Evolutionary conservation across 1,140 invertebrate species (phyloP).

Genomic region (Araneus ventricosus): DNA sequence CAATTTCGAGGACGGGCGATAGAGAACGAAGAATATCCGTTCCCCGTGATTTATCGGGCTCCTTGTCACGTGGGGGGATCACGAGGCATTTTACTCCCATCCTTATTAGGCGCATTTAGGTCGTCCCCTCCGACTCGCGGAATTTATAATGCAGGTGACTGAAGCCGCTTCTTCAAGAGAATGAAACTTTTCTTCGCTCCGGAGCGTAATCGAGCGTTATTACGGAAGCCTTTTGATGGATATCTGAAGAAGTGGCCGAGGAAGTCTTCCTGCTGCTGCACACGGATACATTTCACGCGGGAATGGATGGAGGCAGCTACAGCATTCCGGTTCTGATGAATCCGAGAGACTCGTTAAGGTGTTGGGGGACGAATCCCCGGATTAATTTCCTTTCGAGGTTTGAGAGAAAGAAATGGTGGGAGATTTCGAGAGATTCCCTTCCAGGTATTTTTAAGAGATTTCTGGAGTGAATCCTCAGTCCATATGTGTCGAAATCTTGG

Average conservation of each 20-base stretch:
- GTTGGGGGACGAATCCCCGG: not conserved
- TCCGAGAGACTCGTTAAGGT: not conserved
- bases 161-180: not conserved
- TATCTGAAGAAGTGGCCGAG: conserved; percentile 4
- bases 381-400: not conserved
- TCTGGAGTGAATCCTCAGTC: not conserved
- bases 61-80: conserved; percentile 61
- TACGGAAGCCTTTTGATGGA: conserved; percentile 55
- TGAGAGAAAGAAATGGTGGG: not conserved
- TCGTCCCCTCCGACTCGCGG: not conserved
- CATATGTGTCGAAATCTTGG: not conserved
- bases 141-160: conserved; percentile 66
- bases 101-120: conserved; percentile 67
- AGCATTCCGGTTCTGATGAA: conserved; percentile 16
- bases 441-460: not conserved
- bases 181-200: conserved; percentile 34
- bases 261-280: not conserved
- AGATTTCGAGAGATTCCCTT: too few species aligned
- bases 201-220: conserved; percentile 46
- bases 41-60: conserved; percentile 51
- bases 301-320: not conserved
- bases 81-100: conserved; percentile 50
- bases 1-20: conserved; percentile 37
- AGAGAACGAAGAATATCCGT: conserved; percentile 51
- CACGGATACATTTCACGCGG: not conserved